phyloP scores from a whole-genome alignment of 2,797 vertebrate species.

The Sebastes kiyomatsui region DNA sequence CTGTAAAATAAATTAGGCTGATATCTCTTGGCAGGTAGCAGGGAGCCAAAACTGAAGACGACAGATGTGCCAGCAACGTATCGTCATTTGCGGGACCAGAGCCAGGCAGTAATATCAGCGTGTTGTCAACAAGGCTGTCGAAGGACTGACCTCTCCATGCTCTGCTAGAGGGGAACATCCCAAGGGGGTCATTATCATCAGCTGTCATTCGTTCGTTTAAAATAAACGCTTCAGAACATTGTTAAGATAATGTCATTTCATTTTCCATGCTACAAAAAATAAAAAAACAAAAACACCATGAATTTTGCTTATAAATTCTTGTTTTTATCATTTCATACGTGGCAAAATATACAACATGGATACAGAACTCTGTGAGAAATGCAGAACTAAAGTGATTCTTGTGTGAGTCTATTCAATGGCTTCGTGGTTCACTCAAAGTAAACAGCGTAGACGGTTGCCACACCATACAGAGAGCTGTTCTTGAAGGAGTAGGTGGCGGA shows the following conservation, averaged over 20 bases:
- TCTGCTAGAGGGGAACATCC: constrained; percentile 68
- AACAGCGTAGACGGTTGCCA: constrained; percentile 88
- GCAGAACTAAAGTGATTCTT: not conserved
- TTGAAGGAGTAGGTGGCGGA: constrained; percentile 86
- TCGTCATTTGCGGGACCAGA: constrained; percentile 59
- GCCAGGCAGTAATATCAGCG: constrained; percentile 52
- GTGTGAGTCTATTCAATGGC: not conserved
- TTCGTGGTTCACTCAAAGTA: constrained; percentile 85
- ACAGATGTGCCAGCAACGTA: constrained; percentile 5
- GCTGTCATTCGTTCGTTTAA: not conserved
- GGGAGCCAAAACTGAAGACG: constrained; percentile 16
- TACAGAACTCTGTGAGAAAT: not conserved
- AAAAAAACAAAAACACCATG: not conserved
- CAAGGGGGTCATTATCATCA: not conserved
- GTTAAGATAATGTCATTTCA: constrained; percentile 4
- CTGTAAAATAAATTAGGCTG: not conserved
- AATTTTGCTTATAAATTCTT: constrained; percentile 6
- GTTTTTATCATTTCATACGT: constrained; percentile 20
- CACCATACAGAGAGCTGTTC: constrained; percentile 88
- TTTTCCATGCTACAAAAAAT: constrained; percentile 27
- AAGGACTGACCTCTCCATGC: constrained; percentile 73
- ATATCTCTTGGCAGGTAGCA: constrained; percentile 49
- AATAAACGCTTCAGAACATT: constrained; percentile 9
- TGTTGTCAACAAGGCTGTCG: constrained; percentile 80
- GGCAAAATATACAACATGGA: not conserved